These are phyloP conservation scores for Ptyas mucosa DNA, from an alignment of 2,113 vertebrate genomes.

Conservation along the genomic window DNA sequence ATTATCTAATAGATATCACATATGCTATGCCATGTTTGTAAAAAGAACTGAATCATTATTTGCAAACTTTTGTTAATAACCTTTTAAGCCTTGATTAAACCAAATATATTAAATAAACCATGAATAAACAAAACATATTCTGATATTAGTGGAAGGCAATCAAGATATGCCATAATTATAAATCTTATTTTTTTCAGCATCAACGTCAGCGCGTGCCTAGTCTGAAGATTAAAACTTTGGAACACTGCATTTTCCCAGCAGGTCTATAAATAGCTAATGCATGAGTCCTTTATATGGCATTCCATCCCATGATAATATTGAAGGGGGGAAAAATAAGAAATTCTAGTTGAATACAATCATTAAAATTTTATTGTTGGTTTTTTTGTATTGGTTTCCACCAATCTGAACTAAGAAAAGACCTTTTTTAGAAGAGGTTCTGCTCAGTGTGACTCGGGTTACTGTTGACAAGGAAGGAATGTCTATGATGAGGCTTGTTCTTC, in stretches of 20 bases:
- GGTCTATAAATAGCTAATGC: conserved; percentile 63
- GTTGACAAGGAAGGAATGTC: background rate
- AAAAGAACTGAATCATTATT: background rate
- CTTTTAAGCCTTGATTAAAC: background rate
- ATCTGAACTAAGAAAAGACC: background rate
- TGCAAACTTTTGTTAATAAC: background rate
- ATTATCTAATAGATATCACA: background rate
- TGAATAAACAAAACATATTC: background rate
- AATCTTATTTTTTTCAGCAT: conserved; percentile 58
- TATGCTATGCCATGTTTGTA: background rate
- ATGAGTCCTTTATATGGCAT: conserved; percentile 33
- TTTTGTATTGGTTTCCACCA: background rate
- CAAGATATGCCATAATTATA: conserved; percentile 44
- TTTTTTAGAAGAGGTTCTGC: background rate
- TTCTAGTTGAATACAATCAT: background rate
- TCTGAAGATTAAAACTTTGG: conserved; percentile 59
- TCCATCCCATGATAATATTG: conserved; percentile 41
- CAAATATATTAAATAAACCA: conserved; percentile 20
- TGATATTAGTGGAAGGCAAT: conserved; percentile 9
- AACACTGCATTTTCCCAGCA: conserved; percentile 57
- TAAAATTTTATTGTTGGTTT: conserved; percentile 27
- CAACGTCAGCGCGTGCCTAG: conserved; percentile 54
- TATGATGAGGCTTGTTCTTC: background rate
- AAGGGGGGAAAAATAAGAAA: background rate
- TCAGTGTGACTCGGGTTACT: background rate